These are phyloP conservation scores for Melanostigma gelatinosum DNA, from an alignment of 2,113 vertebrate genomes.

Conservation along the genomic window DNA sequence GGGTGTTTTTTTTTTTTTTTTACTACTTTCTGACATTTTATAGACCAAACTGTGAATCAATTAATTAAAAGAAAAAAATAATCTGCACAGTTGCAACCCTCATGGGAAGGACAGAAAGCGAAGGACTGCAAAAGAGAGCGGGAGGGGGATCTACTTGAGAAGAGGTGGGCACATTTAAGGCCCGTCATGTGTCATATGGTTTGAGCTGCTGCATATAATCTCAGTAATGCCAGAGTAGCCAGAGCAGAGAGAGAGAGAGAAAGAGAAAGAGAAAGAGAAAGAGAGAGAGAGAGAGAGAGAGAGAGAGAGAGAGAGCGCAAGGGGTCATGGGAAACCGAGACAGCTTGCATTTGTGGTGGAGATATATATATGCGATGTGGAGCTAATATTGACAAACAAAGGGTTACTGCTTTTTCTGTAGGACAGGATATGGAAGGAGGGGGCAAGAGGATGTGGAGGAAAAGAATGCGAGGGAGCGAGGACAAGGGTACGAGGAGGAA, in stretches of 20 bases:
- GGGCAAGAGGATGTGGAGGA: constrained; percentile 53
- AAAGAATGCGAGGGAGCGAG: constrained; percentile 41
- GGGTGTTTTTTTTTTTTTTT: not conserved
- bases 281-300: no score
- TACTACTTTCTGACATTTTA: not conserved
- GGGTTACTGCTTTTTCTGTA: not conserved
- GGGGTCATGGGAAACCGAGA: not conserved
- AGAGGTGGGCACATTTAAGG: constrained; percentile 48
- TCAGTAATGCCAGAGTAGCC: constrained; percentile 48
- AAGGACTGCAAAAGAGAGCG: not conserved
- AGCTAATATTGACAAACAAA: not conserved
- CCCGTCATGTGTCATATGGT: constrained; percentile 67
- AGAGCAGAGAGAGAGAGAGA: not conserved
- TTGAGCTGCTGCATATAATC: constrained; percentile 61
- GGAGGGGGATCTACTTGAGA: constrained; percentile 19
- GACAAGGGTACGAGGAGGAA: constrained; percentile 46
- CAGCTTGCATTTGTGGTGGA: not conserved
- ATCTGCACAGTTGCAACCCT: constrained; percentile 7
- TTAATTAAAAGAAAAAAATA: not conserved
- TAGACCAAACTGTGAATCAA: not conserved
- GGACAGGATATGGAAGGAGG: constrained; percentile 45
- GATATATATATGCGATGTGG: not conserved
- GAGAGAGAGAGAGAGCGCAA: not conserved
- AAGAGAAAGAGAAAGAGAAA: no score
- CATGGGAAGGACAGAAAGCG: constrained; percentile 5